phyloP scores from a whole-genome alignment of 2,113 vertebrate species.

The Pluvialis apricaria region DNA sequence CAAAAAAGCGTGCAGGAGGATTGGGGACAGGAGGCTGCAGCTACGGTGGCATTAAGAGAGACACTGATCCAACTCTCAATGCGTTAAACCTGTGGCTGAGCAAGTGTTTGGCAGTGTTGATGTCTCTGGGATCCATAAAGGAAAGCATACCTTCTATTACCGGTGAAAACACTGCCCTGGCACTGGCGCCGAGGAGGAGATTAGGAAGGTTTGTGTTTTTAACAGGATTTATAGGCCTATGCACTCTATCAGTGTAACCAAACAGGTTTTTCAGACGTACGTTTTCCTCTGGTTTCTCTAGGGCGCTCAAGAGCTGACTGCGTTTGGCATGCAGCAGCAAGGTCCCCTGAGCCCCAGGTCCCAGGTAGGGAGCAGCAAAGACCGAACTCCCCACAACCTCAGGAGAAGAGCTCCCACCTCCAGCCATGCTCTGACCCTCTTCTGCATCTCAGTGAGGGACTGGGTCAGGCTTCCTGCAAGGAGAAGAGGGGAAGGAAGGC shows the following conservation, averaged over 20 bases:
- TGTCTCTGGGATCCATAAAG: background rate
- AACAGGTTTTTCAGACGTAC: background rate
- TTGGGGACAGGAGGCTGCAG: background rate
- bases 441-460: background rate
- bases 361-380: background rate
- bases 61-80: background rate
- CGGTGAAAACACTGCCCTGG: background rate
- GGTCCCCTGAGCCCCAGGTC: rapidly evolving
- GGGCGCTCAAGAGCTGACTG: background rate
- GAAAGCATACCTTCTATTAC: background rate
- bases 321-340: background rate
- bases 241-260: background rate
- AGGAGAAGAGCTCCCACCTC: background rate
- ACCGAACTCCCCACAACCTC: background rate
- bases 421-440: background rate
- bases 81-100: background rate
- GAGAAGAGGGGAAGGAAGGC: background rate
- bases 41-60: background rate
- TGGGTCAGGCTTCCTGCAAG: background rate
- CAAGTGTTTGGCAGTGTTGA: background rate
- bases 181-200: background rate
- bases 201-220: background rate
- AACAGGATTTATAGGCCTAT: background rate
- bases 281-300: background rate
- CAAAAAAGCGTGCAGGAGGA: background rate